phyloP scores from a whole-genome alignment of 2,113 vertebrate species.

The Antigone vipio region DNA sequence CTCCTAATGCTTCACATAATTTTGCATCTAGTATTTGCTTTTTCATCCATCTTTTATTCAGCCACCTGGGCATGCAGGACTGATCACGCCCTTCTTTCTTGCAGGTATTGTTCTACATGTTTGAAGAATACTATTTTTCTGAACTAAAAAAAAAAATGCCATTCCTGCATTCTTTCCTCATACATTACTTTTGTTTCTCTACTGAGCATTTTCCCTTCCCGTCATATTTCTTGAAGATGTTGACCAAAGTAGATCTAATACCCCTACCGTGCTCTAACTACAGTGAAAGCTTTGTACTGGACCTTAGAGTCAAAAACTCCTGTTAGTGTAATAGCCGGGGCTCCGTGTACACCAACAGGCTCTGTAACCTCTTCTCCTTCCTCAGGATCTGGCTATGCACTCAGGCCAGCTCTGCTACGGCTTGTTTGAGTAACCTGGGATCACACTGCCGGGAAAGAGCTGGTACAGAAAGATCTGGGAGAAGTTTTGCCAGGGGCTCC shows the following conservation, averaged over 20 bases:
- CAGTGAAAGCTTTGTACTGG: background rate
- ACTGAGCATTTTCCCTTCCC: background rate
- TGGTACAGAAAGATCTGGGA: background rate
- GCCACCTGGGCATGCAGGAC: background rate
- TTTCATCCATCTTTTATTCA: background rate
- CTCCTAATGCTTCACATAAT: background rate
- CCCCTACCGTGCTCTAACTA: background rate
- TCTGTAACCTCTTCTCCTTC: background rate
- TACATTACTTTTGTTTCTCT: background rate
- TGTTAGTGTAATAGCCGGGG: background rate
- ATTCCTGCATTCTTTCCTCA: background rate
- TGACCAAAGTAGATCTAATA: background rate
- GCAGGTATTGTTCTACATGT: background rate
- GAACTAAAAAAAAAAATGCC: background rate
- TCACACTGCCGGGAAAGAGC: background rate
- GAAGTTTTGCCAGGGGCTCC: background rate
- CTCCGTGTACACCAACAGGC: background rate
- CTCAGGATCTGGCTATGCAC: background rate
- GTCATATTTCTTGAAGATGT: background rate
- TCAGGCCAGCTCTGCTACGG: background rate
- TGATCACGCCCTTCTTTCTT: background rate
- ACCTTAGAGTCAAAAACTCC: background rate
- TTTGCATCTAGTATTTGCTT: background rate
- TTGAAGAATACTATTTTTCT: background rate
- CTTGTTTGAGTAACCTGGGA: background rate